Evolutionary conservation across 1,140 invertebrate species (phyloP).

Genomic region (Lutraria rhynchaena): DNA sequence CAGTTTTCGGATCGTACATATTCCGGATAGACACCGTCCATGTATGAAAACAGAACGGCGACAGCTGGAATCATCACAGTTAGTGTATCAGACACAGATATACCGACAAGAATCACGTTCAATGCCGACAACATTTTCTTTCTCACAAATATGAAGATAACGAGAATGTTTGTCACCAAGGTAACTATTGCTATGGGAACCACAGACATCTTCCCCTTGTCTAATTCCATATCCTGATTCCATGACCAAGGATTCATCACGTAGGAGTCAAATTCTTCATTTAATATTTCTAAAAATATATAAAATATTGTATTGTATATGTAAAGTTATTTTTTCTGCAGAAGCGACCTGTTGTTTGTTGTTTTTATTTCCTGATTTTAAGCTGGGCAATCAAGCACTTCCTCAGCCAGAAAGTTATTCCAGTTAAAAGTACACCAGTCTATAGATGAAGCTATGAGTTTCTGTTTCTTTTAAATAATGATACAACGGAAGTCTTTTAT

Average conservation of each 20-base stretch:
- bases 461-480: not conserved
- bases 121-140: constrained; percentile 42
- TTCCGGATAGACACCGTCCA: constrained; percentile 32
- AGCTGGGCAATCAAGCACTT: not conserved
- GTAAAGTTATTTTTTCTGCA: not conserved
- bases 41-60: constrained; percentile 17
- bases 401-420: not conserved
- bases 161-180: constrained; percentile 34
- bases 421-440: not conserved
- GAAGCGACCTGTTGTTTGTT: not conserved
- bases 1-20: constrained; percentile 33
- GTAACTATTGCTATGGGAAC: constrained; percentile 34
- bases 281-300: constrained; percentile 36
- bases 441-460: no score
- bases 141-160: constrained; percentile 34
- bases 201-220: not conserved
- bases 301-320: not conserved
- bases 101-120: constrained; percentile 36
- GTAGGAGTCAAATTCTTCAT: constrained; percentile 52
- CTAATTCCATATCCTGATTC: not conserved
- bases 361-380: not conserved
- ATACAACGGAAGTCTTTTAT: not conserved
- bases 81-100: constrained; percentile 45
- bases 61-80: constrained; percentile 37
- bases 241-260: constrained; percentile 51